These are phyloP conservation scores for Xyliphius kryptos DNA, from an alignment of 2,113 vertebrate genomes.

Conservation along the genomic window DNA sequence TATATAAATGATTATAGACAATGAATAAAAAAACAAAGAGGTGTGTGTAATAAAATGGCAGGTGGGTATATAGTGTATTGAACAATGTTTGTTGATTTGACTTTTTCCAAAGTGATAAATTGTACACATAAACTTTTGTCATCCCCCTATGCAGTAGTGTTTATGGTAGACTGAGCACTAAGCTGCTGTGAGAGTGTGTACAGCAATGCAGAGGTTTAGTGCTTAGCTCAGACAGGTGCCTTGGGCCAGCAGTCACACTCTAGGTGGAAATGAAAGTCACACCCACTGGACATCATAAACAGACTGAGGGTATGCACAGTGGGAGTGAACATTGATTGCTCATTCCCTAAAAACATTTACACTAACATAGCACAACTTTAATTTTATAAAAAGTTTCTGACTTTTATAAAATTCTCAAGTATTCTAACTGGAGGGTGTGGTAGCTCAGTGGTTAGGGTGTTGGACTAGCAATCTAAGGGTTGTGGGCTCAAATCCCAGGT, in stretches of 20 bases:
- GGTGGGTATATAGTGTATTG: not conserved
- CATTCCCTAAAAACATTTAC: no score
- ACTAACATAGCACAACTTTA: no score
- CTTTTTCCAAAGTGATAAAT: conserved; percentile 1
- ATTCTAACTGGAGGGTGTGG: no score
- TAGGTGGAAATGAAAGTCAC: conserved; percentile 69
- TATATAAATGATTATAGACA: no score
- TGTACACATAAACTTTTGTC: conserved; percentile 18
- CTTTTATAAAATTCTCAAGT: no score
- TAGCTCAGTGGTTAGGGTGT: no score
- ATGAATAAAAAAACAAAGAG: no score
- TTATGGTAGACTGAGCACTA: conserved; percentile 23
- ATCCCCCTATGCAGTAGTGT: conserved; percentile 14
- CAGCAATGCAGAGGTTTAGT: conserved; percentile 17
- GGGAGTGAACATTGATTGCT: no score
- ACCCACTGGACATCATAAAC: conserved; percentile 63
- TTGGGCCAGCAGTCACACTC: conserved; percentile 1
- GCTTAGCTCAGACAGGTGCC: not conserved
- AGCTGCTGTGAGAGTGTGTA: conserved; percentile 7
- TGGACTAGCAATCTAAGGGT: no score
- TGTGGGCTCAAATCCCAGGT: no score
- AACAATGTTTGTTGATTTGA: not conserved
- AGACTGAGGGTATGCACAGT: conserved; percentile 42
- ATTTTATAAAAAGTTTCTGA: not conserved
- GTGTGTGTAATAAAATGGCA: not conserved